phyloP scores from a whole-genome alignment of 1,140 invertebrate genomes.

The Drosophila kikkawai region DNA sequence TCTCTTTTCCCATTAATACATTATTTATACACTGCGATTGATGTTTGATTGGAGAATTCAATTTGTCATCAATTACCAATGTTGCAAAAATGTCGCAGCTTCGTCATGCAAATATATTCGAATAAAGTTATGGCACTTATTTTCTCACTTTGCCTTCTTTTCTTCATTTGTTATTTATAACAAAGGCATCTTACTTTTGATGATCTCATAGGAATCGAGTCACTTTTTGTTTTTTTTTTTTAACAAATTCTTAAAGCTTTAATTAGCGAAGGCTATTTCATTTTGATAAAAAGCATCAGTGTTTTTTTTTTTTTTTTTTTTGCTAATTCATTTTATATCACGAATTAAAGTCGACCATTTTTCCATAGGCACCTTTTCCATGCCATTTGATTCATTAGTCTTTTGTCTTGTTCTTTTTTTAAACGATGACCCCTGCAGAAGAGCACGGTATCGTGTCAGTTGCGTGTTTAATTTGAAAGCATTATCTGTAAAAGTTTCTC shows the following conservation, averaged over 20 bases:
- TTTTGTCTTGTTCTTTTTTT: constrained; percentile 9
- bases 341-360: constrained; percentile 4
- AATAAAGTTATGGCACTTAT: constrained; percentile 20
- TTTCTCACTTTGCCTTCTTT: constrained; percentile 7
- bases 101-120: constrained; percentile 14
- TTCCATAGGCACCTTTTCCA: constrained; percentile 3
- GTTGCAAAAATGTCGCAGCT: constrained; percentile 4
- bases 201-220: constrained; percentile 61
- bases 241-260: constrained; percentile 3
- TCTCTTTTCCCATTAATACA: constrained; percentile 23
- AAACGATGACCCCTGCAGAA: constrained; percentile 27
- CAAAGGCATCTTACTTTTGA: constrained; percentile 28
- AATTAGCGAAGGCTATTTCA: neutral
- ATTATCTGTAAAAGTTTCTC: constrained; percentile 58
- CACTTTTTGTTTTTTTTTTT: no score
- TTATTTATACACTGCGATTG: constrained; percentile 11
- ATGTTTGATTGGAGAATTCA: neutral
- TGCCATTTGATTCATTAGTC: constrained; percentile 1
- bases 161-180: constrained; percentile 40
- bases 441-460: constrained; percentile 28
- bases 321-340: neutral
- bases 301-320: neutral
- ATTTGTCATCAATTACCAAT: constrained; percentile 25
- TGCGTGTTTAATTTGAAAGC: constrained; percentile 49
- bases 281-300: neutral